Evolutionary conservation across 2,797 vertebrate genomes (phyloP), one percentile per base, ranked within the genome.

Genomic region (Coregonus suidteri): DNA sequence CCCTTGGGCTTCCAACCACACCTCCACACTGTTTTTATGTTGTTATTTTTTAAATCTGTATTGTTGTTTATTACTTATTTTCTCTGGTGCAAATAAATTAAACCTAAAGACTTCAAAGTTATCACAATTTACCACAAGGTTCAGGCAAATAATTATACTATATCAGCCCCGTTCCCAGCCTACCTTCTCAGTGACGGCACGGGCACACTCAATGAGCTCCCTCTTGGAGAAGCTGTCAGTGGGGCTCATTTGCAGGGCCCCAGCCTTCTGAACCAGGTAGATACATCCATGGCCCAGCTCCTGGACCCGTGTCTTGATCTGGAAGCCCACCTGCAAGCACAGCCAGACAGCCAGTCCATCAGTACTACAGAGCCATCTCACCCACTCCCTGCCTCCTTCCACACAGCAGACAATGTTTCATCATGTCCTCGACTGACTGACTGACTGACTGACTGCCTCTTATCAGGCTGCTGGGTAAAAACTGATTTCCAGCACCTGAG

Each of bases 281-380:
- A 97, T 97, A 71, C 96, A 97, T 81, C 96, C 94, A 0, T 97
- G 96, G 51, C 96, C 96, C 72, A 97, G 93, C 85, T 97, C 96
- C 85, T 97, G 96, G 70, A 96, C 95, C 0, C 96, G 94, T 0
- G 94, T 94, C 86, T 90, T 95, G 84, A 97, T 96, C 91, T 97
- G 96, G 86, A 95, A 95, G 41, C 96, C 95, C 0, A 95, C 96
- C 96, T 99, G 90, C 72, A 85, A 89, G 56, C 76, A 85, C 0
- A 88, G 78, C 59, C 74, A 73, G 56, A 65, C 15, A 41, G 37
- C 34, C 66, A 11, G 51, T 47, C 31, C 20, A 59, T 51, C 66
- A 73, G 34, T 47, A 62, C 71, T 65, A 67, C 69, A 14, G 47
- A 20, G 6, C 52, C 35, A 75, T 54, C 71, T 80, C 70, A 71